These are phyloP conservation scores for Psittacula echo DNA, from an alignment of 2,797 vertebrate genomes.

Conservation along the genomic window DNA sequence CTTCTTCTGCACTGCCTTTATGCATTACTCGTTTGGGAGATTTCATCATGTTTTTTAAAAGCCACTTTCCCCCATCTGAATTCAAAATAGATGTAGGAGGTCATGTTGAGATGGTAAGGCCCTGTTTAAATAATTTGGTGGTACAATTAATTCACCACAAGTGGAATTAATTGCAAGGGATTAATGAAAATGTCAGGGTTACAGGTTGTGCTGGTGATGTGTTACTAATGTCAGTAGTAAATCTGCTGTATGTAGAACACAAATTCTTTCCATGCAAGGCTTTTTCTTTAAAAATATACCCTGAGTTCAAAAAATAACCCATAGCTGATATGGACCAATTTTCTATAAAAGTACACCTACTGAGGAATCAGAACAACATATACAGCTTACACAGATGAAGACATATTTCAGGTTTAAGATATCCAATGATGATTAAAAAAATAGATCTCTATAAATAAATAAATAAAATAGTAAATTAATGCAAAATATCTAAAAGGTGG, in stretches of 20 bases:
- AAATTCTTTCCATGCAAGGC: constrained; percentile 23
- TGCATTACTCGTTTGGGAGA: constrained; percentile 39
- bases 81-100: constrained; percentile 26
- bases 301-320: constrained; percentile 32
- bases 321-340: background rate
- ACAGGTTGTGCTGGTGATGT: constrained; percentile 49
- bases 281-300: constrained; percentile 34
- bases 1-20: background rate
- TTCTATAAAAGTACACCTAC: background rate
- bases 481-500: background rate
- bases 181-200: constrained; percentile 70
- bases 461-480: background rate
- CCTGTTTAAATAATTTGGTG: constrained; percentile 60
- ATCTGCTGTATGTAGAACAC: constrained; percentile 57
- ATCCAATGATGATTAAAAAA: background rate
- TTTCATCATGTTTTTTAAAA: constrained; percentile 49
- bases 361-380: background rate
- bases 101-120: constrained; percentile 28
- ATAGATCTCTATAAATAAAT: background rate
- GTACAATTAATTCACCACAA: constrained; percentile 59
- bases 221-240: constrained; percentile 63
- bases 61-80: background rate
- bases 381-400: background rate
- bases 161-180: constrained; percentile 61
- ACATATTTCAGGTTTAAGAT: background rate